phyloP scores from a whole-genome alignment of 2,888 invertebrate genomes.

The Drosophila stalkeri region DNA sequence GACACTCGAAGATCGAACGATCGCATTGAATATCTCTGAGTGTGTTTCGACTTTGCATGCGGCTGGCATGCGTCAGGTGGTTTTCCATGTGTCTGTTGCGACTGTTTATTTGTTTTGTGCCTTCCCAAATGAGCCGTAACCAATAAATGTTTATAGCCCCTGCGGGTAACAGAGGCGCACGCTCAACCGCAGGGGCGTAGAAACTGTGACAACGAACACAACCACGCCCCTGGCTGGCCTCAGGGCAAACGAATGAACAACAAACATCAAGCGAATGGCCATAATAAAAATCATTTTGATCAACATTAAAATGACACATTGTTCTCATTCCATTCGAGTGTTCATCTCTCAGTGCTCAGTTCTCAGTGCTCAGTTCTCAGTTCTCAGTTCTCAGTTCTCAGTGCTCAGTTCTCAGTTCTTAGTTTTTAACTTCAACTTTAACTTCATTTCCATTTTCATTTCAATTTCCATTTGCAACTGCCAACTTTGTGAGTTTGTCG shows the following conservation, averaged over 20 bases:
- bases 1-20: slow-evolving; percentile 25
- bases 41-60: slow-evolving; percentile 1
- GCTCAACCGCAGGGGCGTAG: not conserved
- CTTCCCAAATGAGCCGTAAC: slow-evolving; percentile 74
- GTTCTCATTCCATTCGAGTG: slow-evolving; percentile 20
- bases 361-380: no score
- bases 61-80: slow-evolving; percentile 40
- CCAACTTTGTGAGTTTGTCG: slow-evolving; percentile 5
- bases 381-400: not conserved
- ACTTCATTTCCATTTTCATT: not conserved
- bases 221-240: slow-evolving; percentile 30
- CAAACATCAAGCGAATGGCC: slow-evolving; percentile 41
- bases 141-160: slow-evolving; percentile 76
- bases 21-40: not conserved
- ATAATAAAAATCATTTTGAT: slow-evolving; percentile 68
- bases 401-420: not conserved
- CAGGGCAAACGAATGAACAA: slow-evolving; percentile 21
- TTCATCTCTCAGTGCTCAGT: no score
- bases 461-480: slow-evolving; percentile 5
- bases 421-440: no score
- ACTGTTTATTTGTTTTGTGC: slow-evolving; percentile 58
- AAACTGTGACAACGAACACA: slow-evolving; percentile 26
- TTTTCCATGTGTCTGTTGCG: slow-evolving; percentile 30
- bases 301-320: slow-evolving; percentile 78
- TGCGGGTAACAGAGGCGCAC: slow-evolving; percentile 22